Evolutionary conservation across 2,888 invertebrate genomes (phyloP).

Genomic region (Holacanthella duospinosa): DNA sequence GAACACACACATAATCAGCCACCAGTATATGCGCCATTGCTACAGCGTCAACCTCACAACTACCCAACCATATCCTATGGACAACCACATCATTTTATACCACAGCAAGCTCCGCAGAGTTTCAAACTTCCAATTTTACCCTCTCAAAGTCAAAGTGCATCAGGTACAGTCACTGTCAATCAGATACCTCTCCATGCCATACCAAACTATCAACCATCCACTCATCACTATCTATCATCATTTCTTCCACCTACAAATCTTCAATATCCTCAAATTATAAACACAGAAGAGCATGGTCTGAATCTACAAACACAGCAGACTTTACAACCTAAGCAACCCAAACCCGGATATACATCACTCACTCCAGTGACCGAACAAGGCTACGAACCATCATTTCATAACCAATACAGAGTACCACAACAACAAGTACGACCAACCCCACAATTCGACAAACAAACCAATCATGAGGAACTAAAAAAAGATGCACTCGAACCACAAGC

Average conservation of each 20-base stretch:
- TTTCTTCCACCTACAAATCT: no score
- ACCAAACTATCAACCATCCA: background rate
- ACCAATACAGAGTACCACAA: background rate
- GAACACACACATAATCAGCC: conserved; percentile 24
- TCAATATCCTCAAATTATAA: background rate
- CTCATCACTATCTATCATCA: background rate
- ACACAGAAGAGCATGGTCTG: background rate
- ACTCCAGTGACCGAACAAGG: no score
- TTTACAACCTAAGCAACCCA: background rate
- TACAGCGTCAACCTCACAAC: conserved; percentile 1
- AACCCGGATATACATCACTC: background rate
- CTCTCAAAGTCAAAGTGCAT: background rate
- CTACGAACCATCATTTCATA: background rate
- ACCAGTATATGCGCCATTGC: conserved; percentile 1
- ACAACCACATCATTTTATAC: background rate
- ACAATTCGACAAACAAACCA: conserved; percentile 4
- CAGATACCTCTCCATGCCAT: conserved; percentile 14
- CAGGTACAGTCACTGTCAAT: conserved; percentile 14
- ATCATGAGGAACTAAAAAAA: no score
- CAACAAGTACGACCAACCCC: conserved; percentile 6
- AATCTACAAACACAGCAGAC: background rate
- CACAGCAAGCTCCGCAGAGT: conserved; percentile 8
- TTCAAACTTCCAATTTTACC: conserved; percentile 14
- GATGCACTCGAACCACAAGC: background rate
- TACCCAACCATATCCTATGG: background rate